Conservation (phyloP, 1,140 invertebrate genomes). For the Anoplophora glabripennis region DNA sequence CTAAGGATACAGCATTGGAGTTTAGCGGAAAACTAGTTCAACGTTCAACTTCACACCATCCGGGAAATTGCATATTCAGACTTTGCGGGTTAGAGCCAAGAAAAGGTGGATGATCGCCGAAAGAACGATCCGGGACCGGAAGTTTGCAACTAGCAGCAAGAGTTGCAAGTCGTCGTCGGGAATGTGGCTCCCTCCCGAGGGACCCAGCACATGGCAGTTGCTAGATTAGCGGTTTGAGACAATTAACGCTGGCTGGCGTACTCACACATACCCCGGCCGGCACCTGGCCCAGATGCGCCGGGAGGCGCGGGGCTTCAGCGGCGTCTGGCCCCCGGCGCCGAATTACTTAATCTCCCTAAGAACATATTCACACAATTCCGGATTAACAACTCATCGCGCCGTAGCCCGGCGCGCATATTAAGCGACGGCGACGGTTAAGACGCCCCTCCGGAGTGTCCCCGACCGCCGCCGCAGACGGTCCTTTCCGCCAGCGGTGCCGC, state of each 20-base stretch:
- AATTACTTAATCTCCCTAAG: constrained; percentile 30
- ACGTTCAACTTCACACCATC: too few relatives aligned
- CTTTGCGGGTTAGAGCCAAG: too few relatives aligned
- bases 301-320: constrained; percentile 19
- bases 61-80: too few relatives aligned
- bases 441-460: neutral
- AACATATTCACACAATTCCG: constrained; percentile 31
- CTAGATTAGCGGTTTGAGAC: constrained; percentile 36
- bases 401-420: constrained; percentile 22
- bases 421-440: neutral
- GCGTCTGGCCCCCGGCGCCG: constrained; percentile 18
- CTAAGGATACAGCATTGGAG: too few relatives aligned
- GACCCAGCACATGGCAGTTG: constrained; percentile 26
- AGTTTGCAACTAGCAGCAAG: too few relatives aligned
- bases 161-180: too few relatives aligned
- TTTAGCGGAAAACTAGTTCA: too few relatives aligned
- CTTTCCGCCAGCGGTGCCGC: neutral
- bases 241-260: constrained; percentile 26
- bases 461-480: neutral
- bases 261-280: too few relatives aligned
- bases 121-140: too few relatives aligned
- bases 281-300: neutral
- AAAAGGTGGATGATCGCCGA: too few relatives aligned
- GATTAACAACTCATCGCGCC: constrained; percentile 24
- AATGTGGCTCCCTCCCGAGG: too few relatives aligned